These are phyloP conservation scores for Chiloscyllium punctatum DNA, from an alignment of 2,797 vertebrate species.

Conservation along the genomic window DNA sequence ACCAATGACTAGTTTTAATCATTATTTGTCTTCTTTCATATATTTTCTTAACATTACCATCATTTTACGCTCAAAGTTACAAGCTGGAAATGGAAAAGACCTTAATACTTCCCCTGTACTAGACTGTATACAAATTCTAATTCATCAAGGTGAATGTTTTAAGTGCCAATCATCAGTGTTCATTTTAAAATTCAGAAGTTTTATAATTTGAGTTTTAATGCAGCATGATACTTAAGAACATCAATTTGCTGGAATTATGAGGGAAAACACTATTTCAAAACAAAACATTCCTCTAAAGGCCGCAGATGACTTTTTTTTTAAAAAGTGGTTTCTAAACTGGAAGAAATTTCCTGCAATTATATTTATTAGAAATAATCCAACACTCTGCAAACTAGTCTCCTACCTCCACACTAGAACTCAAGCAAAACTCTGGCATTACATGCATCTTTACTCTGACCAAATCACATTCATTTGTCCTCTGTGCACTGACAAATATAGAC, in stretches of 20 bases:
- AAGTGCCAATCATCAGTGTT: not conserved
- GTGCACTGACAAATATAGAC: not conserved
- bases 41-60: too few relatives aligned
- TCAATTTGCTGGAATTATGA: not conserved
- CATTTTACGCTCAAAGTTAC: too few relatives aligned
- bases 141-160: too few relatives aligned
- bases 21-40: too few relatives aligned
- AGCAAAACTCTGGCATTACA: not conserved
- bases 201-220: not conserved
- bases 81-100: too few relatives aligned
- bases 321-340: not conserved
- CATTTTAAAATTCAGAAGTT: not conserved
- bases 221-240: not conserved
- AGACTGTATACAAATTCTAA: too few relatives aligned
- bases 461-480: not conserved
- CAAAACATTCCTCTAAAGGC: not conserved
- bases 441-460: not conserved
- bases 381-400: not conserved
- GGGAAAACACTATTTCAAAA: not conserved
- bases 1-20: too few relatives aligned
- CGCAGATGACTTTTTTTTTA: not conserved
- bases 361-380: not conserved
- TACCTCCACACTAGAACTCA: not conserved
- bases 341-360: not conserved
- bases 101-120: too few relatives aligned